Evolutionary conservation across 2,888 invertebrate species (phyloP), one percentile per base, ranked within the genome.

Genomic region (Rhopalosiphum nymphaeae): DNA sequence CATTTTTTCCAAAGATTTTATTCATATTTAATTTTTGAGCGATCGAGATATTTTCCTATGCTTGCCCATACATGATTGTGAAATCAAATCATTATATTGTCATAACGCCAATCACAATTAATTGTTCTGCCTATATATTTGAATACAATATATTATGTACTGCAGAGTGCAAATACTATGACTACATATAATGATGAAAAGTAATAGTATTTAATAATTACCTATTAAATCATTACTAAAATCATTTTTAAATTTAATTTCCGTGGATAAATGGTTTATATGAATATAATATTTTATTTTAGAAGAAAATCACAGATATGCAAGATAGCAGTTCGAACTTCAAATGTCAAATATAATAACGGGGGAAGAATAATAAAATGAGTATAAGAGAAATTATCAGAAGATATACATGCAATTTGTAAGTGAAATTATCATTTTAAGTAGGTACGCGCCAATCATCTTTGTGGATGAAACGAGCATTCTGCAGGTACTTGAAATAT

Each of bases 81-180:
- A 90, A 67, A 90, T 90, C 67, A 36, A 90, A 67, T 90, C 46
- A 90, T 49, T 67, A 90, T 49, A 90, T 26, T 49, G 67, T 90
- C 46, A 46, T 0, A 46, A 90, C 10, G 90, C 11, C 67, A 67
- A 90, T 90, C 90, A 90, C n/a, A 46, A 67, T 90, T 67, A 61
- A 61, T 13, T 44, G 16, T 42, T 56, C 78, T 53, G 21, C 53
- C 53, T 78, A 25, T 78, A 42, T 25, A 78, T 67, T 61, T 61
- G 61, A 46, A 46, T 13, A 61, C n/a, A 16, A 21, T 21, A 16
- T 25, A 57, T 7, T 57, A 61, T 29, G 11, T 67, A 67, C n/a
- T 21, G 36, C 36, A 21, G 9, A 36, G 1, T 36, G 36, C 36
- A 42, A 36, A 42, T 7, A 36, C 7, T 78, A 9, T 2, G 36